Conservation (phyloP, 2,113 vertebrate genomes). For the Myodes glareolus region DNA sequence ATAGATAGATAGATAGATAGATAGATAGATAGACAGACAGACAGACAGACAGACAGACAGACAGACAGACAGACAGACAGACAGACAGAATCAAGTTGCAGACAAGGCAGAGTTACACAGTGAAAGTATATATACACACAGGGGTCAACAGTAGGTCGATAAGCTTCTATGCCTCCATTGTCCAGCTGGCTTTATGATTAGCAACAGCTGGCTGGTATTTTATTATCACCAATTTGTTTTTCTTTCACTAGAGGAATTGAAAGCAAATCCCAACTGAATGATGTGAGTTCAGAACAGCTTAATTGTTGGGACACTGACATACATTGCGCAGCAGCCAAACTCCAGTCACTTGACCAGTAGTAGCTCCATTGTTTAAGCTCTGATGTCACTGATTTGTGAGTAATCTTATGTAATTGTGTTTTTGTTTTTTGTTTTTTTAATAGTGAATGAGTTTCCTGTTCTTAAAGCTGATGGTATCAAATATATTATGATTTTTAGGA, state of each 20-base stretch:
- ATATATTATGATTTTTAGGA: conserved; percentile 99
- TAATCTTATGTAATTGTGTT: conserved; percentile 45
- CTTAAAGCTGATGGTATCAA: conserved; percentile 99
- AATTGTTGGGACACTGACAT: neutral
- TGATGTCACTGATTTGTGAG: conserved; percentile 11
- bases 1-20: too few relatives aligned
- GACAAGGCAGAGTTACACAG: neutral
- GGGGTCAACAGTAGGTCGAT: neutral
- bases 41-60: too few relatives aligned
- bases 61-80: too few relatives aligned
- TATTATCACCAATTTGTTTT: conserved; percentile 7
- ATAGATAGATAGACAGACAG: too few relatives aligned
- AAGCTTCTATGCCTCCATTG: neutral
- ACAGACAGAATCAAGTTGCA: neutral
- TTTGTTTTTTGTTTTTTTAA: conserved; percentile 69
- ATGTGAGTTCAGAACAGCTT: neutral
- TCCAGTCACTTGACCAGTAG: conserved; percentile 16
- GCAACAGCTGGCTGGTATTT: neutral
- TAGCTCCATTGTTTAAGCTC: conserved; percentile 47
- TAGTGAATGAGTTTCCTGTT: conserved; percentile 99
- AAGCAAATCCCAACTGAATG: neutral
- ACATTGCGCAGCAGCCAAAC: neutral
- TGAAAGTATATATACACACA: neutral
- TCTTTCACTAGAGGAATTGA: neutral
- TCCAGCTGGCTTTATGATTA: neutral